A percentile compares a stretch with the other conserved stretches of the same genome.
phyloP scores from a whole-genome alignment of 2,888 invertebrate genomes.

The Hypselothyrea guttata region DNA sequence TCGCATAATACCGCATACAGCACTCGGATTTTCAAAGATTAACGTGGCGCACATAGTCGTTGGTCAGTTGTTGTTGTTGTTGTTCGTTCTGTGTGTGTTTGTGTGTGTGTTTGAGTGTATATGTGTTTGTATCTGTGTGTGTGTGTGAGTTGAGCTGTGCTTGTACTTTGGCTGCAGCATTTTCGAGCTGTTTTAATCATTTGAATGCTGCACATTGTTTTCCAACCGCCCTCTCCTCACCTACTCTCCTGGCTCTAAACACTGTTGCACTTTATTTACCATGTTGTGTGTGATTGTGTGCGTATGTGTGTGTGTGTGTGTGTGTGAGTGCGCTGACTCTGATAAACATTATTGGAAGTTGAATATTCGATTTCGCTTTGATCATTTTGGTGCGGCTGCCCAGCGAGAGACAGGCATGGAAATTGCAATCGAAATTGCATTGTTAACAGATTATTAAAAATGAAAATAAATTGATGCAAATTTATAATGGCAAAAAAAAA shows the following conservation, averaged over 20 bases:
- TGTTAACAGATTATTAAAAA: constrained; percentile 72
- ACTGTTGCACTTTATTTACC: constrained; percentile 69
- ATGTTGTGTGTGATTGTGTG: constrained; percentile 23
- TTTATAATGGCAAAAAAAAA: constrained; percentile 56
- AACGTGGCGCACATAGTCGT: constrained; percentile 76
- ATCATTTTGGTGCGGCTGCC: constrained; percentile 30
- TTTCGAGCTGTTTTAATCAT: constrained; percentile 75
- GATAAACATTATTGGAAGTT: constrained; percentile 61
- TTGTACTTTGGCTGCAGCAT: constrained; percentile 62
- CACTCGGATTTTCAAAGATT: constrained; percentile 83
- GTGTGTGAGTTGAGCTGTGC: constrained; percentile 47
- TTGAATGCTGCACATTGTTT: constrained; percentile 77
- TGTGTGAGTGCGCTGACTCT: constrained; percentile 49
- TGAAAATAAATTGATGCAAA: constrained; percentile 66
- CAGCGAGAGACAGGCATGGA: constrained; percentile 19
- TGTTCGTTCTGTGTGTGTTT: constrained; percentile 1
- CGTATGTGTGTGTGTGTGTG: constrained; percentile 32
- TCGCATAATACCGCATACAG: constrained; percentile 83
- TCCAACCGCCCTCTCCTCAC: constrained; percentile 25
- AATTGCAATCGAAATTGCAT: constrained; percentile 48
- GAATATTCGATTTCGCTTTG: constrained; percentile 40
- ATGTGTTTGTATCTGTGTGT: constrained; percentile 23
- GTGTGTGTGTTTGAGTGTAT: constrained; percentile 8
- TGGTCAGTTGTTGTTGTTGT: constrained; percentile 55
- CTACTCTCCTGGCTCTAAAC: constrained; percentile 41